A percentile compares a stretch with the other conserved stretches of the same genome.
Evolutionary conservation across 1,140 invertebrate species (phyloP).

Genomic region (Sinonovacula constricta): DNA sequence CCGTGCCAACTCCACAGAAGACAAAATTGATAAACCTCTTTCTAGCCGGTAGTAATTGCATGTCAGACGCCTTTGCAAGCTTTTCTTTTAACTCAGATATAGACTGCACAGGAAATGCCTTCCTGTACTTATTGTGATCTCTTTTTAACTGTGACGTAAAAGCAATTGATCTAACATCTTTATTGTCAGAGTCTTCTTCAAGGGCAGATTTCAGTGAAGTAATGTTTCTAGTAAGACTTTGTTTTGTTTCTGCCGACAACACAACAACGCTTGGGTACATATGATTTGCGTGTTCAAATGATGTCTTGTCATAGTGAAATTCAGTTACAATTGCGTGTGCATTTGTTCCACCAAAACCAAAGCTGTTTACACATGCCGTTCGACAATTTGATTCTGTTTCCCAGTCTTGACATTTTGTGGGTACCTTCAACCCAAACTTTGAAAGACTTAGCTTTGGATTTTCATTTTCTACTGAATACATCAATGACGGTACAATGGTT

Average conservation of each 20-base stretch:
- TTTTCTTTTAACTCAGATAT: constrained; percentile 31
- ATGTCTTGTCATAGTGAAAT: constrained; percentile 20
- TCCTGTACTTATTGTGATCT: constrained; percentile 49
- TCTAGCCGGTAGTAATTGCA: not conserved
- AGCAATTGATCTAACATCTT: constrained; percentile 51
- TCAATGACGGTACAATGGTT: constrained; percentile 61
- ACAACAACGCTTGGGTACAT: constrained; percentile 5
- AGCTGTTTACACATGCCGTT: constrained; percentile 66
- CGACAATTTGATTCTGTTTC: constrained; percentile 72
- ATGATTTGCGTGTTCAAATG: constrained; percentile 56
- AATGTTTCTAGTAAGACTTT: too few species aligned
- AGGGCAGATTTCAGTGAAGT: too few species aligned
- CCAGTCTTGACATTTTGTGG: constrained; percentile 49
- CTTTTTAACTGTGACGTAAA: constrained; percentile 57
- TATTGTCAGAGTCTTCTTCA: not conserved
- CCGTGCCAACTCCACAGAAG: constrained; percentile 67
- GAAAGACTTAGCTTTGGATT: constrained; percentile 64
- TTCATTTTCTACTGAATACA: constrained; percentile 73
- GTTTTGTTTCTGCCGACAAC: constrained; percentile 24
- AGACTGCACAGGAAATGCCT: constrained; percentile 38
- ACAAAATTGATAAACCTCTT: constrained; percentile 54
- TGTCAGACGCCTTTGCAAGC: not conserved
- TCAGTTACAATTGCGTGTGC: constrained; percentile 59
- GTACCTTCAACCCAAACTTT: constrained; percentile 57
- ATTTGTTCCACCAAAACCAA: constrained; percentile 72